Evolutionary conservation across 1,140 invertebrate genomes (phyloP).

Genomic region (Stegodyphus dumicola): DNA sequence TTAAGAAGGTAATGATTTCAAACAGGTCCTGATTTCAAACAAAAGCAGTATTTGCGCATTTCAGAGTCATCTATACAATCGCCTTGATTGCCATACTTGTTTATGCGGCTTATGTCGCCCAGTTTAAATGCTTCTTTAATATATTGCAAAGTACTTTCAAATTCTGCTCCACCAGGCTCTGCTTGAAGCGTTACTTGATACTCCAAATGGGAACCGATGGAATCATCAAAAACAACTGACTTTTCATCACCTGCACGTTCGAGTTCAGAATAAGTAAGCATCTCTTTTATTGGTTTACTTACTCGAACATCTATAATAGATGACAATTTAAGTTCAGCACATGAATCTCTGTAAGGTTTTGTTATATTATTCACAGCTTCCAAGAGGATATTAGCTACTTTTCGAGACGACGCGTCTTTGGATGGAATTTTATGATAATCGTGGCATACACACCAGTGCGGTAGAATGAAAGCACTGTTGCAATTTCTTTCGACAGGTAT

Average conservation of each 20-base stretch:
- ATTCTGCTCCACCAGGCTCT: neutral
- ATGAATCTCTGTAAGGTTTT: neutral
- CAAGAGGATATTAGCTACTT: neutral
- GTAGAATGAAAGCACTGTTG: constrained; percentile 65
- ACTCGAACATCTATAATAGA: neutral
- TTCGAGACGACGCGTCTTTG: neutral
- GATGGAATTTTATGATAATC: neutral
- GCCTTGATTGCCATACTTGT: neutral
- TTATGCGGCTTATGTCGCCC: neutral
- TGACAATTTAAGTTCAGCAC: neutral
- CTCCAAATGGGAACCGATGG: neutral
- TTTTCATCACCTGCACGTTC: neutral
- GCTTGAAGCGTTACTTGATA: neutral
- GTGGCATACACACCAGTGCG: constrained; percentile 69
- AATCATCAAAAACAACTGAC: neutral
- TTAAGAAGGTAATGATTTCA: too few species aligned
- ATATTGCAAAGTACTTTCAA: neutral
- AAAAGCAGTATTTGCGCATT: neutral
- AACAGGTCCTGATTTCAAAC: neutral
- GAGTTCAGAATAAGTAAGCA: neutral
- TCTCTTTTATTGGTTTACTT: neutral
- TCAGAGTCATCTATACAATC: neutral
- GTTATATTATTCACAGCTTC: neutral
- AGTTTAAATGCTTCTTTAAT: neutral
- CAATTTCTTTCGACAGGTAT: constrained; percentile 72